These are phyloP conservation scores for Punctoribates punctum DNA, from an alignment of 2,888 invertebrate genomes.

Conservation along the genomic window DNA sequence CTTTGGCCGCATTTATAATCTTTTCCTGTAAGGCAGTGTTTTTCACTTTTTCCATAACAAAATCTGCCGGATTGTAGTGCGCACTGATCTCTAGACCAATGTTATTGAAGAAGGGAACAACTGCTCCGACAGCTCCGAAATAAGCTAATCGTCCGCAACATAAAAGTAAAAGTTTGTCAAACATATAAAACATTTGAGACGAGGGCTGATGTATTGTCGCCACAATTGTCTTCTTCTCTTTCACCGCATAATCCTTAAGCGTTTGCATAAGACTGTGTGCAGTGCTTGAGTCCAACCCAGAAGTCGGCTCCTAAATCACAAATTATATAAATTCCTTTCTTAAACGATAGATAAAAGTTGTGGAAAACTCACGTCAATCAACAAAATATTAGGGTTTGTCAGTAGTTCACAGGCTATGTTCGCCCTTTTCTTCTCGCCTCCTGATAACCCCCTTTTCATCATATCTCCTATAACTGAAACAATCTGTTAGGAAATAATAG, in stretches of 20 bases:
- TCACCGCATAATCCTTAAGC: slow-evolving; percentile 68
- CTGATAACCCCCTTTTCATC: slow-evolving; percentile 70
- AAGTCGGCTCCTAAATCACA: slow-evolving; percentile 70
- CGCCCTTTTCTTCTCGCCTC: slow-evolving; percentile 76
- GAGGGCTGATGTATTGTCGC: slow-evolving; percentile 78
- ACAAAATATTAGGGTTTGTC: slow-evolving; percentile 72
- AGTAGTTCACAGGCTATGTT: slow-evolving; percentile 77
- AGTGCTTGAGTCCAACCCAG: slow-evolving; percentile 74
- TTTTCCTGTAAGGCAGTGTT: slow-evolving; percentile 66
- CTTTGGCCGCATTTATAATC: slow-evolving; percentile 64
- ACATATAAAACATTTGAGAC: slow-evolving; percentile 77
- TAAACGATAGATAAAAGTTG: not conserved
- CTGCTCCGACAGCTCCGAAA: slow-evolving; percentile 67
- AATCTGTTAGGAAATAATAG: slow-evolving; percentile 45
- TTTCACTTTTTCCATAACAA: slow-evolving; percentile 72
- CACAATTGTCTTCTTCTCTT: slow-evolving; percentile 72
- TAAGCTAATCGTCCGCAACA: slow-evolving; percentile 64
- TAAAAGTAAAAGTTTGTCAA: slow-evolving; percentile 65
- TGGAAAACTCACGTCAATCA: slow-evolving; percentile 66
- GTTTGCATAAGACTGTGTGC: slow-evolving; percentile 70
- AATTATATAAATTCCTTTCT: too few species aligned
- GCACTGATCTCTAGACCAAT: slow-evolving; percentile 69
- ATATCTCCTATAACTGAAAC: slow-evolving; percentile 67
- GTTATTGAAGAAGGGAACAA: slow-evolving; percentile 67
- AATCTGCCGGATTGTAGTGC: slow-evolving; percentile 80